Evolutionary conservation across 1,140 invertebrate genomes (phyloP).

Genomic region (Bradynema listronoti): DNA sequence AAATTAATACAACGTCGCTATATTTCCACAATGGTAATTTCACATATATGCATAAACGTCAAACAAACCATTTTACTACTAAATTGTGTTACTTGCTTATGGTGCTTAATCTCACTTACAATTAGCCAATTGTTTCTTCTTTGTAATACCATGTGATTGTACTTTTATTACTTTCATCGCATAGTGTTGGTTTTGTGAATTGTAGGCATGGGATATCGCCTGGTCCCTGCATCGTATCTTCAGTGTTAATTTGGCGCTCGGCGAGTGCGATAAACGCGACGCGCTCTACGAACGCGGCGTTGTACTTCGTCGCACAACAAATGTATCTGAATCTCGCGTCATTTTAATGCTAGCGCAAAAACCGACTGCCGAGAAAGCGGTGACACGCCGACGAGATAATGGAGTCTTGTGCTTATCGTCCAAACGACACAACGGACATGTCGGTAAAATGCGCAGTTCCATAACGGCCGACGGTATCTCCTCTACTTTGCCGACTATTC

Average conservation of each 20-base stretch:
- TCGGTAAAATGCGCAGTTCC: not conserved
- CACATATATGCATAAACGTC: constrained; percentile 3
- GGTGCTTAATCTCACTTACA: too few relatives aligned
- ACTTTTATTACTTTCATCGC: not conserved
- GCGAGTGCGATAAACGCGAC: constrained; percentile 22
- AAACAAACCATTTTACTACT: constrained; percentile 4
- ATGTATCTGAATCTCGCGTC: constrained; percentile 11
- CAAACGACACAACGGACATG: not conserved
- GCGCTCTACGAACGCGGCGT: not conserved
- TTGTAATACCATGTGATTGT: constrained; percentile 9
- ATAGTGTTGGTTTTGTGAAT: constrained; percentile 15
- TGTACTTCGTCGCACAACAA: constrained; percentile 13
- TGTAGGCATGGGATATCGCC: constrained; percentile 61
- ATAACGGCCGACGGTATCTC: too few relatives aligned
- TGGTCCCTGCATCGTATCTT: constrained; percentile 66
- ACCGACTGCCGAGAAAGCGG: not conserved
- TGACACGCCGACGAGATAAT: not conserved
- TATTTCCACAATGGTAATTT: constrained; percentile 94
- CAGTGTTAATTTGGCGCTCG: constrained; percentile 60
- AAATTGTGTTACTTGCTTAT: constrained; percentile 11
- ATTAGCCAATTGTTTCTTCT: constrained; percentile 16
- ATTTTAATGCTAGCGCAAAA: constrained; percentile 15
- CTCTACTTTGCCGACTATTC: too few relatives aligned
- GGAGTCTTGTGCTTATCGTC: constrained; percentile 13
- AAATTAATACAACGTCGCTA: constrained; percentile 92